Base-by-base conservation (phyloP, 35 echinoderm and acorn worm genomes). In the Lytechinus variegatus region DNA sequence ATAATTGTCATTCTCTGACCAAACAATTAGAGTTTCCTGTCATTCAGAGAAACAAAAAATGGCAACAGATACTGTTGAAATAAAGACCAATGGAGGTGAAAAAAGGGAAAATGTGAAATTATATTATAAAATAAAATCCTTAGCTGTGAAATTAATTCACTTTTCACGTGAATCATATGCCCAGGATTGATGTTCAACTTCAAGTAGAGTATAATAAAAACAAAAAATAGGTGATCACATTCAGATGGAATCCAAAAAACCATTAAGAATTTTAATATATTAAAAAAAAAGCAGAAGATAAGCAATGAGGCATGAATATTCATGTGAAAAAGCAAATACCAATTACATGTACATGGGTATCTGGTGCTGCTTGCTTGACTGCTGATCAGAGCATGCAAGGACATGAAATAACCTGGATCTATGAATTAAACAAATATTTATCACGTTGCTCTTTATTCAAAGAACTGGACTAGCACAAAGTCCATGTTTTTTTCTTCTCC, bases 1-100 rank as follows among this genome's bases (percentile, higher is more conserved):
- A 99, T 98, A 99, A 86, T 97, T 97, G 92, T 99, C 98, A 97
- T 97, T 97, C 61, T 99, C 98, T 6, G 98, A 98, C 98, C 98
- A 99, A 52, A 99, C 98, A 95, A 99, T 99, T 71, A 99, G 89
- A 21, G 98, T 99, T 91, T 97, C 98, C 98, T 99, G 87, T 24
- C 86, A 95, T 91, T 88, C 52, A 19, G 21, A 87, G 86, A 3
- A n/a, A 87, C 10, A 29, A n/a, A 95, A 95, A 92, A 52, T 58
- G 56, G 9, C 56, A 58, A 58, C 56, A 58, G 56, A 58, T 58
- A 58, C 2, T 58, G 13, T 58, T 58, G 9, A 11, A 58, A 58
- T 58, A 58, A 8, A 58, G 56, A 44, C 33, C 56, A 58, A 9
- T 58, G 9, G 10, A 58, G 2, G 33, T 44, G 33, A 44, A 44